phyloP scores from a whole-genome alignment of 53 echinoderm and acorn worm species.

The Temnopleurus reevesii region DNA sequence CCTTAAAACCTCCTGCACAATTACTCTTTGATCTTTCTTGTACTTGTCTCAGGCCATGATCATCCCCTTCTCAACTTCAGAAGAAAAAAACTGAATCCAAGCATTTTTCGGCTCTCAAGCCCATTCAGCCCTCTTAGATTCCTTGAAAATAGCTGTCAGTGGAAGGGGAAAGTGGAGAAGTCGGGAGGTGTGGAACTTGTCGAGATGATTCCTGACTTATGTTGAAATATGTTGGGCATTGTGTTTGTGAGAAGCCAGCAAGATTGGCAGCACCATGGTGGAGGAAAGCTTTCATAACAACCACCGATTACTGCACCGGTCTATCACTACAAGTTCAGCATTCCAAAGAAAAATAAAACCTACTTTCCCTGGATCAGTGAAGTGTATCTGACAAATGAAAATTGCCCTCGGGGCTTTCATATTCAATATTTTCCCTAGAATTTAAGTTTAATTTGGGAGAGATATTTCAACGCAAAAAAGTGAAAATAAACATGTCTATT shows the following conservation, averaged over 20 bases:
- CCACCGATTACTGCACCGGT: slow-evolving; percentile 46
- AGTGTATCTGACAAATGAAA: slow-evolving; percentile 59
- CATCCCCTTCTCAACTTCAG: neutral
- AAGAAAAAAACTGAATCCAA: slow-evolving; percentile 12
- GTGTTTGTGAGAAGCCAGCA: neutral
- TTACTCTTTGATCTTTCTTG: slow-evolving; percentile 47
- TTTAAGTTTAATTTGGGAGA: slow-evolving; percentile 41
- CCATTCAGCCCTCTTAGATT: neutral
- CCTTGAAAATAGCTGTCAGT: slow-evolving; percentile 35
- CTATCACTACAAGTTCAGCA: slow-evolving; percentile 44
- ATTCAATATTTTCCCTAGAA: slow-evolving; percentile 58
- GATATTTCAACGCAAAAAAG: slow-evolving; percentile 61
- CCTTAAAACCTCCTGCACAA: slow-evolving; percentile 43
- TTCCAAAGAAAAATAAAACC: slow-evolving; percentile 60
- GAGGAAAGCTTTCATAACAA: slow-evolving; percentile 57
- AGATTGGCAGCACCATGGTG: slow-evolving; percentile 49
- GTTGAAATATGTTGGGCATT: slow-evolving; percentile 34
- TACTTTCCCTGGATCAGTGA: slow-evolving; percentile 47
- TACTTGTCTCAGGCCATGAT: slow-evolving; percentile 13
- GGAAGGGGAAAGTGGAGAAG: neutral
- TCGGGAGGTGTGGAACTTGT: slow-evolving; percentile 16
- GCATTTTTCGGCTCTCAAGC: slow-evolving; percentile 1
- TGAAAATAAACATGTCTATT: slow-evolving; percentile 56
- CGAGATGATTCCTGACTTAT: neutral
- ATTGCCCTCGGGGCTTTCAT: slow-evolving; percentile 41